Conservation (phyloP, 2,113 vertebrate species). For the Corydoras sp. region DNA sequence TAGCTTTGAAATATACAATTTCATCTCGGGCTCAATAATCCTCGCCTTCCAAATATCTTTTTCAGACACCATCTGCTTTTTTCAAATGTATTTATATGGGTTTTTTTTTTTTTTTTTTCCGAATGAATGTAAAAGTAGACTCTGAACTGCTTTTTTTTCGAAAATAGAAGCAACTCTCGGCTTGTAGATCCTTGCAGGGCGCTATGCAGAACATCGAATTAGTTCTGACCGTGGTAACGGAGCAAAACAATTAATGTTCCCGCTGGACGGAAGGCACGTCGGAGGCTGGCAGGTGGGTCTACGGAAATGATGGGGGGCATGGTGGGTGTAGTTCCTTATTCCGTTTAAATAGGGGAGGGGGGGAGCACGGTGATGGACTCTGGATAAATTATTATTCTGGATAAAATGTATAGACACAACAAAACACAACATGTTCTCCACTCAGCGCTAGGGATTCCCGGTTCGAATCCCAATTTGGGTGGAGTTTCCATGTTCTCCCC, state of each 20-base stretch:
- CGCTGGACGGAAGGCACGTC: conserved; percentile 46
- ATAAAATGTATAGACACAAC: too few species aligned
- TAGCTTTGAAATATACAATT: conserved; percentile 28
- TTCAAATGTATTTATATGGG: too few species aligned
- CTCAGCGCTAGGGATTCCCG: too few species aligned
- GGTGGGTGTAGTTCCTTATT: conserved; percentile 53
- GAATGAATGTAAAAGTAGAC: conserved; percentile 29
- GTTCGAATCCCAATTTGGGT: too few species aligned
- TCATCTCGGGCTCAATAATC: conserved; percentile 21
- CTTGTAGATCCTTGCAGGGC: conserved; percentile 13
- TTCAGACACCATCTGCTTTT: neutral
- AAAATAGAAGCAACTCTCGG: neutral
- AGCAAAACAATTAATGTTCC: conserved; percentile 62
- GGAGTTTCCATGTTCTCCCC: too few species aligned
- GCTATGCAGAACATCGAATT: conserved; percentile 63
- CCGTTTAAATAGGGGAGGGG: too few species aligned
- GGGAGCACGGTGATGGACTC: too few species aligned
- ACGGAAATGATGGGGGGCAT: conserved; percentile 54
- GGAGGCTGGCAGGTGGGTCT: conserved; percentile 56
- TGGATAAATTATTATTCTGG: too few species aligned
- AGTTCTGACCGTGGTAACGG: conserved; percentile 59
- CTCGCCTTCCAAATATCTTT: neutral
- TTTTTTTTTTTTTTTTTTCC: neutral
- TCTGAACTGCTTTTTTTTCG: neutral
- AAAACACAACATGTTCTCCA: too few species aligned